Base-by-base conservation (phyloP, 1,140 invertebrate species). In the Delia radicum region DNA sequence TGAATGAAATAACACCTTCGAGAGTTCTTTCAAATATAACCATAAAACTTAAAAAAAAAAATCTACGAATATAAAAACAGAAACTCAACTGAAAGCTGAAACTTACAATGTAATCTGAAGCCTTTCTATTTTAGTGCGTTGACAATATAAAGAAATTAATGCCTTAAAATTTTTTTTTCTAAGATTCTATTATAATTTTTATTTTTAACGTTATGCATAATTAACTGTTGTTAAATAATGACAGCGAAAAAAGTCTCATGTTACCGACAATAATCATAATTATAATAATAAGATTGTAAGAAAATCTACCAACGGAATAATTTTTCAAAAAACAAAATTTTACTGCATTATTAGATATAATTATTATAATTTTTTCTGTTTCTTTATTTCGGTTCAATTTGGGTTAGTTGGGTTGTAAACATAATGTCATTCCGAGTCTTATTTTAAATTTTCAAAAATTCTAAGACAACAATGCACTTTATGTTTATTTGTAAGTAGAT, bases 181-280 rank as follows among this genome's bases (percentile, higher is more conserved):
- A 55, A 48, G 42, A 1, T 5, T 48, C n/a, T 48, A 15, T 55
- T 55, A 8, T 21, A 8, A 21, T 55, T 24, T 55, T 55, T 55
- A 21, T 55, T 18, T 55, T 55, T 3, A 55, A 55, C 10, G 48
- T 55, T 55, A 18, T 55, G 48, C 48, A 55, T 55, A 55, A 55
- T 55, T 55, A 55, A 55, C 48, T 55, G 48, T 55, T 55, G 48
- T 55, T 55, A 55, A 55, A 55, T 55, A 55, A 55, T 55, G 8
- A 42, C 37, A 55, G 21, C 42, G 4, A 1, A 5, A 55, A 55
- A 8, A 55, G 12, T 55, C 48, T 55, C 48, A 55, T 21, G 24
- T 55, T 55, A 55, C 48, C 48, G 8, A 18, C 21, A 18, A 55
- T 55, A 55, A 55, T 55, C 48, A 55, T 55, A 55, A 55, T 55